phyloP scores from a whole-genome alignment of 1,140 invertebrate genomes.

The Dendroctonus valens region DNA sequence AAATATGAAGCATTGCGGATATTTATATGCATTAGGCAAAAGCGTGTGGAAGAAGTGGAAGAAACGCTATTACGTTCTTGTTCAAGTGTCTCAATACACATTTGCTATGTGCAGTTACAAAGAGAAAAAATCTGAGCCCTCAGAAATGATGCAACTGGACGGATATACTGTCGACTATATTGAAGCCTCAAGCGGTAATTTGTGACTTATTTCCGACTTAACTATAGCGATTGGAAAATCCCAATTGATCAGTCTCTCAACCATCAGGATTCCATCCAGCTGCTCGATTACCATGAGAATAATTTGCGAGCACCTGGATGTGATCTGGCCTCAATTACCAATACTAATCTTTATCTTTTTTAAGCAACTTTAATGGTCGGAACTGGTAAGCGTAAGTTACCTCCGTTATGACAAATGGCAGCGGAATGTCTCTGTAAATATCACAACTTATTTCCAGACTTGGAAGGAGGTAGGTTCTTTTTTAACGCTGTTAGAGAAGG shows the following conservation, averaged over 20 bases:
- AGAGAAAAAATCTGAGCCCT: conserved; percentile 98
- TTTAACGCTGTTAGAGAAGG: conserved; percentile 99
- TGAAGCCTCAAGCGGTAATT: conserved; percentile 83
- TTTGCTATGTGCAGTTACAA: conserved; percentile 99
- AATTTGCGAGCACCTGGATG: conserved; percentile 5
- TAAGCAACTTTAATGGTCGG: conserved; percentile 86
- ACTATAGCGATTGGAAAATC: neutral
- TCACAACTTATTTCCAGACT: conserved; percentile 55
- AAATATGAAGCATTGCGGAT: conserved; percentile 96
- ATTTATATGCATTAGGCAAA: conserved; percentile 93
- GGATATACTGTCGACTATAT: conserved; percentile 99
- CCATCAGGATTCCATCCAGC: conserved; percentile 11
- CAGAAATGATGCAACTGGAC: conserved; percentile 99
- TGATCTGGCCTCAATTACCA: neutral
- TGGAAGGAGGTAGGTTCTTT: conserved; percentile 89
- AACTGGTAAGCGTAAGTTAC: conserved; percentile 63
- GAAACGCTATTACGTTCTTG: conserved; percentile 95
- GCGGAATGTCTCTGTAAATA: conserved; percentile 21
- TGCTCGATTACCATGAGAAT: conserved; percentile 5
- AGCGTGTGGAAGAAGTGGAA: conserved; percentile 99
- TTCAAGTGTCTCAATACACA: conserved; percentile 99
- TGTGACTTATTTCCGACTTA: neutral
- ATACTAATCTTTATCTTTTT: conserved; percentile 36
- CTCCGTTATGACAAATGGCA: conserved; percentile 23
- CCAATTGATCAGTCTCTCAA: conserved; percentile 10